A percentile compares a stretch with the other conserved stretches of the same genome.
Evolutionary conservation across 2,113 vertebrate species (phyloP).

Genomic region (Amazona guildingii): DNA sequence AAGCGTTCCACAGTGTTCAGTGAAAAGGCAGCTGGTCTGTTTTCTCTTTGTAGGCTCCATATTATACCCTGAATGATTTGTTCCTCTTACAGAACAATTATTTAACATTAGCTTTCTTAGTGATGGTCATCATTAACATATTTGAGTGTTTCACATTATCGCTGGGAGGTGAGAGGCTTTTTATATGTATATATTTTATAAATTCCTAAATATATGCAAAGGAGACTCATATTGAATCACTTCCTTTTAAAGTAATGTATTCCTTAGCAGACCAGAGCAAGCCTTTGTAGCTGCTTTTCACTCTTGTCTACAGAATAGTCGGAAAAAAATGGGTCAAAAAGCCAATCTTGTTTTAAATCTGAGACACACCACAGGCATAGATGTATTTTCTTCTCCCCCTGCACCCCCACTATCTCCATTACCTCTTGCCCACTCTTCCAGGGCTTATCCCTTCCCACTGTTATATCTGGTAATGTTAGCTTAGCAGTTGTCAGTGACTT

Average conservation of each 20-base stretch:
- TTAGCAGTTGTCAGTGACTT: background rate
- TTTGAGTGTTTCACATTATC: background rate
- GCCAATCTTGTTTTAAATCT: background rate
- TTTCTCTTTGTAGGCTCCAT: background rate
- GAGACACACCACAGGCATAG: background rate
- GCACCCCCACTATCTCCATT: background rate
- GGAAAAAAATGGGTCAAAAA: background rate
- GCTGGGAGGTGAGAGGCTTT: background rate
- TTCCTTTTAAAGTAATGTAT: background rate
- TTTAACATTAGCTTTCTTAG: background rate
- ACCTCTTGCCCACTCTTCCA: background rate
- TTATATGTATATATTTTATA: background rate
- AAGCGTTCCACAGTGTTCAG: background rate
- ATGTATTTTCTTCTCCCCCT: background rate
- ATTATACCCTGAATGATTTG: background rate
- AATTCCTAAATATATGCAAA: background rate
- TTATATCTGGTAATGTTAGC: background rate
- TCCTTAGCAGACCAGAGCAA: background rate
- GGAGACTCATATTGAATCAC: background rate
- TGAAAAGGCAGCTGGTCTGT: conserved; percentile 41
- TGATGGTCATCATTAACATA: background rate
- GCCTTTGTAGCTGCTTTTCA: background rate
- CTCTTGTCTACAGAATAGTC: background rate
- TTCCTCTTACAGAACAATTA: background rate
- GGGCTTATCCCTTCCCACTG: background rate